Conservation (phyloP, 2,797 vertebrate genomes). For the Microtus agrestis region DNA sequence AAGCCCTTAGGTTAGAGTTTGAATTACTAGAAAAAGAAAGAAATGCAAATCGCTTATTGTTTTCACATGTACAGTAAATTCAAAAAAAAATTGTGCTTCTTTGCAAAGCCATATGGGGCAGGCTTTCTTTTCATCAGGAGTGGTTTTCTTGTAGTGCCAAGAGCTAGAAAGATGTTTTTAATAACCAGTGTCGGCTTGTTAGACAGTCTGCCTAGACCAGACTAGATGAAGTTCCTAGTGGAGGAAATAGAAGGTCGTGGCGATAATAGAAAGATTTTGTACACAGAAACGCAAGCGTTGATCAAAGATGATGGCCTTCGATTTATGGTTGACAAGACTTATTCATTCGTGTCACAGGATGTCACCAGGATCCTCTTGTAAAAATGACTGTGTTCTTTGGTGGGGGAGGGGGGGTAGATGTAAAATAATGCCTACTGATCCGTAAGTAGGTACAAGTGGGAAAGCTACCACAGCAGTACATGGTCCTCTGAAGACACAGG, state of each 20-base stretch:
- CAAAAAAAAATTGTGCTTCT: slow-evolving; percentile 68
- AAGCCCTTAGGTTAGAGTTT: slow-evolving; percentile 76
- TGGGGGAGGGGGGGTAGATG: neutral
- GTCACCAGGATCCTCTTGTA: neutral
- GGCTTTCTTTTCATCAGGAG: slow-evolving; percentile 81
- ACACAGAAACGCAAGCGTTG: neutral
- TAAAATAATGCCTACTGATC: neutral
- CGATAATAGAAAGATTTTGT: slow-evolving; percentile 58
- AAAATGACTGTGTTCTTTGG: neutral
- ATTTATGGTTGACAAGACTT: neutral
- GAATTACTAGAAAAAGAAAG: slow-evolving; percentile 80
- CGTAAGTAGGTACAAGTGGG: neutral
- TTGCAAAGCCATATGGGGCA: slow-evolving; percentile 80
- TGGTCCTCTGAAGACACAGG: neutral
- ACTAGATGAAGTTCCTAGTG: slow-evolving; percentile 60
- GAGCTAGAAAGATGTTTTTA: slow-evolving; percentile 83
- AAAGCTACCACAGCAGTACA: neutral
- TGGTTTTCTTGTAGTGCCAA: slow-evolving; percentile 80
- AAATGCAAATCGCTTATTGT: slow-evolving; percentile 84
- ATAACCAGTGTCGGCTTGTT: slow-evolving; percentile 77
- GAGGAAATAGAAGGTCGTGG: slow-evolving; percentile 56
- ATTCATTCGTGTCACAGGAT: neutral
- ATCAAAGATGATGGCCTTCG: slow-evolving; percentile 4
- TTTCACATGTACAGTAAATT: slow-evolving; percentile 83
- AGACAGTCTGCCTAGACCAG: slow-evolving; percentile 72